A percentile compares a stretch with the other conserved stretches of the same genome.
Conservation (phyloP, 2,113 vertebrate genomes). For the Lycocorax pyrrhopterus region DNA sequence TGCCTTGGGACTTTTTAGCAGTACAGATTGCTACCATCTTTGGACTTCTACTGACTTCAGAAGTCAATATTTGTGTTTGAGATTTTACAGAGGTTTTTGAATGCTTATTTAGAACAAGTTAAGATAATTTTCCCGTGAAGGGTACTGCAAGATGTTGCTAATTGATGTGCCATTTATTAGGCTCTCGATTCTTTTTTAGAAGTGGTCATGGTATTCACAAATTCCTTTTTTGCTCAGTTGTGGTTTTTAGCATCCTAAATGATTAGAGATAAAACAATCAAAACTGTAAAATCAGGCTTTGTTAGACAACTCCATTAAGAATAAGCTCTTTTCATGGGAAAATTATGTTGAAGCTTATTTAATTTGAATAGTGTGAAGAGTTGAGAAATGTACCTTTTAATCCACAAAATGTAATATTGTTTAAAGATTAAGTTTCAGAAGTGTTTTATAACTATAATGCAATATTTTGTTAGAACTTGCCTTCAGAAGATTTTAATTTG, state of each 20-base stretch:
- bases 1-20: neutral
- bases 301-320: neutral
- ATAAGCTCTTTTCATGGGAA: neutral
- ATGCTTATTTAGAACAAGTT: neutral
- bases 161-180: neutral
- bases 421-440: neutral
- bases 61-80: neutral
- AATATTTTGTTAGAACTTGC: neutral
- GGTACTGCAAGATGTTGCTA: neutral
- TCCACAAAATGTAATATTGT: neutral
- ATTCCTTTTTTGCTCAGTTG: neutral
- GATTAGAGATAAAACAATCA: neutral
- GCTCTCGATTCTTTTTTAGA: neutral
- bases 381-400: neutral
- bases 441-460: neutral
- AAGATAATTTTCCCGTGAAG: neutral
- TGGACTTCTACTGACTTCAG: neutral
- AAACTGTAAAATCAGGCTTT: neutral
- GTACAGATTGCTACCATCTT: neutral
- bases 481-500: neutral
- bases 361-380: neutral
- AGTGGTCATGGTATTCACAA: neutral
- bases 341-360: neutral
- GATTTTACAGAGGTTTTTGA: neutral
- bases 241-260: neutral